Evolutionary conservation across 2,113 vertebrate genomes (phyloP).

Genomic region (Zosterops borbonicus): DNA sequence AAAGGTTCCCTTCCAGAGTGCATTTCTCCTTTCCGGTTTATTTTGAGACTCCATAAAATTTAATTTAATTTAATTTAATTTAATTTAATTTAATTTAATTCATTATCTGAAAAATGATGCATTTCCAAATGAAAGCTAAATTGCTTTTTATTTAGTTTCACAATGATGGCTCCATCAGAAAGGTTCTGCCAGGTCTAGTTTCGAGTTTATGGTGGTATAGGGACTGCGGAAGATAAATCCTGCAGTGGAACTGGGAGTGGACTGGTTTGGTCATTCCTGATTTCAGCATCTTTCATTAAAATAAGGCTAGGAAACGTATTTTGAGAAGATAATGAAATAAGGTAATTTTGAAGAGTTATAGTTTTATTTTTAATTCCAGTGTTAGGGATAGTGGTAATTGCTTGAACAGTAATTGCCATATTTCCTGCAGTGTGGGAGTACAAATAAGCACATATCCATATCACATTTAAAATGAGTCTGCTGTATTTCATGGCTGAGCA

Average conservation of each 20-base stretch:
- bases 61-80: background rate
- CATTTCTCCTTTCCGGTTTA: background rate
- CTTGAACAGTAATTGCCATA: background rate
- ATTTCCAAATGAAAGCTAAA: background rate
- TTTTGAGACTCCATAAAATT: background rate
- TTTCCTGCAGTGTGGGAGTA: background rate
- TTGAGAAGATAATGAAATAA: background rate
- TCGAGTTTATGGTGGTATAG: background rate
- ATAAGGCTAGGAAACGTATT: background rate
- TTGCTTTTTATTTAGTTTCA: background rate
- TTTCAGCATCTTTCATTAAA: background rate
- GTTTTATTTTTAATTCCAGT: background rate
- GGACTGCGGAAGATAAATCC: background rate
- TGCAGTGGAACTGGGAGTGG: background rate
- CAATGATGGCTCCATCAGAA: background rate
- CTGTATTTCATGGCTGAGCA: background rate
- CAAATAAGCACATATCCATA: background rate
- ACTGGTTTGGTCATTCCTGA: background rate
- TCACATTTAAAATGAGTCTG: background rate
- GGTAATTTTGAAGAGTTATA: background rate
- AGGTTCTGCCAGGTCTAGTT: background rate
- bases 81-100: background rate
- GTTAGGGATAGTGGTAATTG: background rate
- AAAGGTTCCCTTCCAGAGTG: background rate
- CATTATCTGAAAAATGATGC: background rate